These are phyloP conservation scores for Echeneis naucrates DNA, from an alignment of 2,797 vertebrate species.

Conservation along the genomic window DNA sequence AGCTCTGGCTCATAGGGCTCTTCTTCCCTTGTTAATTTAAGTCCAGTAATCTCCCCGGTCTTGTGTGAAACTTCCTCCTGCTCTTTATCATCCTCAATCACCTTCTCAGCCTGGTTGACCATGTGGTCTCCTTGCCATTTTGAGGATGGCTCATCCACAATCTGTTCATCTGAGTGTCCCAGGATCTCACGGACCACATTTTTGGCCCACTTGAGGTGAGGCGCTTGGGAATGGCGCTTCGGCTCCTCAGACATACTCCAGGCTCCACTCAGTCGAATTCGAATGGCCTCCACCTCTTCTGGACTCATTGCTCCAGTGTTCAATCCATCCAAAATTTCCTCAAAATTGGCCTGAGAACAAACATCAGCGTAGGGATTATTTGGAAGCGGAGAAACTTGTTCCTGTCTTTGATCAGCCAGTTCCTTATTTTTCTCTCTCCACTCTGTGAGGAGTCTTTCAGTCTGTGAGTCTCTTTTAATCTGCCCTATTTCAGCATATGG, in stretches of 20 bases:
- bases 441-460: conserved; percentile 72
- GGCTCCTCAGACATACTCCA: conserved; percentile 71
- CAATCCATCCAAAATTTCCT: conserved; percentile 54
- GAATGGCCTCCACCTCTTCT: conserved; percentile 71
- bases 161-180: conserved; percentile 70
- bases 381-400: background rate
- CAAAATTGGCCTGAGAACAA: conserved; percentile 18
- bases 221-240: conserved; percentile 80
- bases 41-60: conserved; percentile 31
- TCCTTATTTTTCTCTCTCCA: conserved; percentile 71
- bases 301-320: conserved; percentile 57
- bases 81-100: background rate
- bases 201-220: conserved; percentile 85
- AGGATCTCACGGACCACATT: conserved; percentile 79
- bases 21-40: conserved; percentile 34
- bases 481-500: conserved; percentile 35
- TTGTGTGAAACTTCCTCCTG: conserved; percentile 14
- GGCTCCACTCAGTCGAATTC: conserved; percentile 62
- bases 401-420: background rate
- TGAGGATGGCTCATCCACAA: conserved; percentile 28
- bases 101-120: conserved; percentile 3
- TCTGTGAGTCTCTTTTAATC: conserved; percentile 67
- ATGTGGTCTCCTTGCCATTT: conserved; percentile 4
- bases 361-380: conserved; percentile 42
- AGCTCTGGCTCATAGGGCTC: conserved; percentile 44